Percentiles rank a stretch among this genome's conserved stretches.
phyloP scores from a whole-genome alignment of 2,113 vertebrate genomes.

The Halcyon malimbica region DNA sequence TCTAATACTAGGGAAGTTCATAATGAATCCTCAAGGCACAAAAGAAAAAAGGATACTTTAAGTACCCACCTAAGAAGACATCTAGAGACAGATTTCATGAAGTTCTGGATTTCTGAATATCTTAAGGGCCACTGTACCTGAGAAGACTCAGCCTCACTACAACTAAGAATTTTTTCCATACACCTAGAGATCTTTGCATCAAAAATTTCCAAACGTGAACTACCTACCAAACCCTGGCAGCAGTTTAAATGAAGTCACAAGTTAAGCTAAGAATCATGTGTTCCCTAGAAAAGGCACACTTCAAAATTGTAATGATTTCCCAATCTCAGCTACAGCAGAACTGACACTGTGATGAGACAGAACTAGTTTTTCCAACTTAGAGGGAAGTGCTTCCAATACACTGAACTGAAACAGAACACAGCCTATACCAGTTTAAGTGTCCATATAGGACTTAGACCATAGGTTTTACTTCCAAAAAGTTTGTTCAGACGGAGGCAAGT shows the following conservation, averaged over 20 bases:
- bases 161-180: neutral
- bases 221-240: neutral
- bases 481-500: neutral
- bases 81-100: neutral
- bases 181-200: neutral
- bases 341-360: neutral
- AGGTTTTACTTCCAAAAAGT: neutral
- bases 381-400: neutral
- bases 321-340: neutral
- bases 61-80: fast-evolving
- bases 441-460: neutral
- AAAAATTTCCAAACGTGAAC: neutral
- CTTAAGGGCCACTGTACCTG: neutral
- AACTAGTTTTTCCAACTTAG: neutral
- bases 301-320: neutral
- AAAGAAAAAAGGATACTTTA: neutral
- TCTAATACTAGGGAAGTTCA: neutral
- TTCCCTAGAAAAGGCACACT: neutral
- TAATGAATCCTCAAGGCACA: neutral
- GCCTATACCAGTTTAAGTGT: neutral
- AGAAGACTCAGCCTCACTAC: neutral
- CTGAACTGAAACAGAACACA: neutral
- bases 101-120: neutral
- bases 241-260: neutral
- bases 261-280: neutral